Percentiles rank a stretch among this genome's conserved stretches.
Conservation (phyloP, 2,113 vertebrate genomes). For the Spea bombifrons region DNA sequence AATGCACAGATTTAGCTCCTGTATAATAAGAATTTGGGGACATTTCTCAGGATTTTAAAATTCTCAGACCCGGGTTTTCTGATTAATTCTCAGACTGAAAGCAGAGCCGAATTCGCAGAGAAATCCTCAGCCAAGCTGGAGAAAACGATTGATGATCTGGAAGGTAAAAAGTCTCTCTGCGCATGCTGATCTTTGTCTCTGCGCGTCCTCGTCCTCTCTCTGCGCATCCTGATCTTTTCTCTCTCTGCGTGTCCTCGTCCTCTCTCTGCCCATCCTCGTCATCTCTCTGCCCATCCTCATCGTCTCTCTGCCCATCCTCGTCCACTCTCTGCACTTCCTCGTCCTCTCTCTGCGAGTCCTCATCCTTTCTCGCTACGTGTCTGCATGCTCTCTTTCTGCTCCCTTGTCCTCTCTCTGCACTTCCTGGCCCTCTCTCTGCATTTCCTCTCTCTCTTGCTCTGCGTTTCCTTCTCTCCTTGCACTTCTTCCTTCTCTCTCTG, state of each 20-base stretch:
- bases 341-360: neutral
- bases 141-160: slow-evolving; percentile 96
- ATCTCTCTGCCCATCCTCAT: neutral
- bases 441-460: neutral
- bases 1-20: too few species aligned
- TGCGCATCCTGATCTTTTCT: neutral
- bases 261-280: neutral
- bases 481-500: too few species aligned
- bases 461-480: too few species aligned
- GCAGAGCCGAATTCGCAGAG: slow-evolving; percentile 93
- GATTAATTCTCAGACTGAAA: slow-evolving; percentile 77
- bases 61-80: too few species aligned
- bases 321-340: neutral
- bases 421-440: neutral
- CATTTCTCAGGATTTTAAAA: too few species aligned
- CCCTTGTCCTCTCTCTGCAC: neutral
- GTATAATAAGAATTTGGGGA: too few species aligned
- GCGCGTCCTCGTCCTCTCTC: too few species aligned
- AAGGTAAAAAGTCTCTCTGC: slow-evolving; percentile 74
- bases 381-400: neutral
- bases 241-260: neutral
- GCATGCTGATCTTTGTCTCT: slow-evolving; percentile 1
- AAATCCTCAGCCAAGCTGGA: slow-evolving; percentile 95
- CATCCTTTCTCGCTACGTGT: neutral
- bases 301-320: neutral